A percentile compares a stretch with the other conserved stretches of the same genome.
These are phyloP conservation scores for Thera obeliscata DNA, from an alignment of 2,888 invertebrate genomes.

Conservation along the genomic window DNA sequence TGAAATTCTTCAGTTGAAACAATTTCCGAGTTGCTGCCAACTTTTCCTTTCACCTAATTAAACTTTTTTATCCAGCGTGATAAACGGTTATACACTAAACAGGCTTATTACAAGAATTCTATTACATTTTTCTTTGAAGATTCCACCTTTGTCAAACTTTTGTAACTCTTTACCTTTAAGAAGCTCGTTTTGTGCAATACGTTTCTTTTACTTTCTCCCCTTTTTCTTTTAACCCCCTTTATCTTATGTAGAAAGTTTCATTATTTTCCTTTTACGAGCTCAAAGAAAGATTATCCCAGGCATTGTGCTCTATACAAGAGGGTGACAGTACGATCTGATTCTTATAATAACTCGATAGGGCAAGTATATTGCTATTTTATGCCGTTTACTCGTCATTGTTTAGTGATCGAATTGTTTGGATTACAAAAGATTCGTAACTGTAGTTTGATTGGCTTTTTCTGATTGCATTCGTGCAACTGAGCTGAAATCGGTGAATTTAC, in stretches of 20 bases:
- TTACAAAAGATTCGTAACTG: slow-evolving; percentile 22
- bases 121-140: slow-evolving; percentile 47
- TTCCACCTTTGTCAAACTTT: slow-evolving; percentile 37
- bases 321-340: slow-evolving; percentile 53
- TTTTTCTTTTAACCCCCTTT: slow-evolving; percentile 25
- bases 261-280: slow-evolving; percentile 58
- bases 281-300: slow-evolving; percentile 50
- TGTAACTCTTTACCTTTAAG: slow-evolving; percentile 37
- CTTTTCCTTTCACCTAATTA: slow-evolving; percentile 41
- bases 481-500: slow-evolving; percentile 21
- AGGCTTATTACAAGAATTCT: slow-evolving; percentile 49
- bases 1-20: slow-evolving; percentile 49
- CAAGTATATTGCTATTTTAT: slow-evolving; percentile 12
- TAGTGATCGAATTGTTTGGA: slow-evolving; percentile 23
- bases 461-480: slow-evolving; percentile 23
- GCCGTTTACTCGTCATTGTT: slow-evolving; percentile 9
- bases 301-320: slow-evolving; percentile 53
- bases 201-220: slow-evolving; percentile 46
- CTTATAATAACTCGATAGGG: slow-evolving; percentile 49
- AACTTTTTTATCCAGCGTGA: slow-evolving; percentile 40
- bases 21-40: slow-evolving; percentile 46
- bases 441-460: slow-evolving; percentile 17
- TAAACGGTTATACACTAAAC: slow-evolving; percentile 40
- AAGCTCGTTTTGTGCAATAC: slow-evolving; percentile 46
- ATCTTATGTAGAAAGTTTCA: slow-evolving; percentile 49